A percentile compares a stretch with the other conserved stretches of the same genome.
phyloP scores from a whole-genome alignment of 2,888 invertebrate species.

The Monoplex corrugatus region DNA sequence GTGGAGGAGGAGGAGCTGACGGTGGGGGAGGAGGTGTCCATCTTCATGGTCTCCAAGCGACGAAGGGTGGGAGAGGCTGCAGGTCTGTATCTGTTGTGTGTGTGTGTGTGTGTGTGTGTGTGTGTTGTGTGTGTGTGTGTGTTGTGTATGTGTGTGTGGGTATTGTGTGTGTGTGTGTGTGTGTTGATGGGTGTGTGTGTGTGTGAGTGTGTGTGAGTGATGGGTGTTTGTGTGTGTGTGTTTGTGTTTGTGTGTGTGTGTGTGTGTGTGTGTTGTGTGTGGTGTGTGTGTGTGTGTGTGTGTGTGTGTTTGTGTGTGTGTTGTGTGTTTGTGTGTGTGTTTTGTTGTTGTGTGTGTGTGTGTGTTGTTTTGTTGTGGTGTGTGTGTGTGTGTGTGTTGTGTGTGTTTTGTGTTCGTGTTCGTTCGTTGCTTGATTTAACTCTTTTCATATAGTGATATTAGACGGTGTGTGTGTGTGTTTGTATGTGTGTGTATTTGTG shows the following conservation, averaged over 20 bases:
- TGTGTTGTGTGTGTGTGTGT: not conserved
- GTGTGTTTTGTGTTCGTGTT: not conserved
- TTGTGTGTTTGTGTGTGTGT: not conserved
- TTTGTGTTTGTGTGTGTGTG: not conserved
- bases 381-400: constrained; percentile 1
- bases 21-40: constrained; percentile 77
- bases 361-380: no score
- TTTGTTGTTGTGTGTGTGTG: not conserved
- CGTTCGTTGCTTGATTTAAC: no score
- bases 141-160: not conserved
- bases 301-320: not conserved
- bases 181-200: not conserved
- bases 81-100: constrained; percentile 64
- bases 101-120: not conserved
- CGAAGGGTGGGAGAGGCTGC: constrained; percentile 79
- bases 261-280: not conserved
- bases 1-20: constrained; percentile 74
- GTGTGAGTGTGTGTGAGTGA: not conserved
- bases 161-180: no score
- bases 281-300: not conserved
- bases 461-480: not conserved
- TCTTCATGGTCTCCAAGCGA: constrained; percentile 77
- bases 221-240: not conserved
- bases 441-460: no score
- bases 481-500: not conserved